Percentiles rank a stretch among this genome's conserved stretches.
These are phyloP conservation scores for Eudasyphora cyanicolor DNA, from an alignment of 2,888 invertebrate species.

Conservation along the genomic window DNA sequence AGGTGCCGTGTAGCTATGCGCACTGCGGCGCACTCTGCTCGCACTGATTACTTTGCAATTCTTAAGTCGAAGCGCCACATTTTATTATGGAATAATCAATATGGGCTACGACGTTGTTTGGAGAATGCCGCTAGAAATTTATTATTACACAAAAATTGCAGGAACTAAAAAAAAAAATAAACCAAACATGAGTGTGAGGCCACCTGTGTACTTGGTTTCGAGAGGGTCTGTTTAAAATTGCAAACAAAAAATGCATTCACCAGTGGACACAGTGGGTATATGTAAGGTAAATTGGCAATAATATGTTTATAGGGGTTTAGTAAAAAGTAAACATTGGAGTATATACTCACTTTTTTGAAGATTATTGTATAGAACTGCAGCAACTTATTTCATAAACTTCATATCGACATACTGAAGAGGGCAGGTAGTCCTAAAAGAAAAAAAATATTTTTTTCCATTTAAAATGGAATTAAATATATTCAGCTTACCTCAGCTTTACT, in stretches of 20 bases:
- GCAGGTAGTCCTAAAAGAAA: too few species aligned
- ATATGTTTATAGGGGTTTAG: too few species aligned
- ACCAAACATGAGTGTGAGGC: constrained; percentile 52
- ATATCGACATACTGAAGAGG: too few species aligned
- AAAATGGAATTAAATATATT: too few species aligned
- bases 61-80: constrained; percentile 58
- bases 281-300: neutral
- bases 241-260: neutral
- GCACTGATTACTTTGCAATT: constrained; percentile 26
- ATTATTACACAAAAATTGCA: constrained; percentile 38
- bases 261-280: neutral
- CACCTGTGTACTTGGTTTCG: constrained; percentile 54
- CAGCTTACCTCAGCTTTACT: too few species aligned
- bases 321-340: too few species aligned
- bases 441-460: too few species aligned
- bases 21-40: neutral
- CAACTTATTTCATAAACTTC: too few species aligned
- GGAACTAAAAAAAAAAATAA: neutral
- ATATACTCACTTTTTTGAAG: too few species aligned
- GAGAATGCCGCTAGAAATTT: constrained; percentile 64
- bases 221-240: neutral
- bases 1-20: neutral
- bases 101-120: constrained; percentile 48
- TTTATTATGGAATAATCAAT: constrained; percentile 57
- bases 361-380: too few species aligned